Evolutionary conservation across 37 sponge, comb jelly and placozoan species (phyloP).

Genomic region (Spongilla lacustris): DNA sequence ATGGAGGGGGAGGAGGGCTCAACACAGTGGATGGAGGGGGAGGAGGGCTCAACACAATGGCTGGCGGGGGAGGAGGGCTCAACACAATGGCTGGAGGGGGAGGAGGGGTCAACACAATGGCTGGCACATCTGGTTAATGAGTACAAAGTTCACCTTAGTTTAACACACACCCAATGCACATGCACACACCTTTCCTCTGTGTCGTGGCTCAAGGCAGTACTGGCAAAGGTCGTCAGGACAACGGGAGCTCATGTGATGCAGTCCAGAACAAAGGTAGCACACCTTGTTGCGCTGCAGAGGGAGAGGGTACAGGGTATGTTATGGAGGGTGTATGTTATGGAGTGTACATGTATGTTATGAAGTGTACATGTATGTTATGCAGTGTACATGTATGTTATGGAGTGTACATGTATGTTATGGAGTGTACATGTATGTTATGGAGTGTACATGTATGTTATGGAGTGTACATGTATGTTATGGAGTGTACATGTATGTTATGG

Average conservation of each 20-base stretch:
- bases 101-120: too few species aligned
- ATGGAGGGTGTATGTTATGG: too few species aligned
- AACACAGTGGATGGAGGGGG: not conserved
- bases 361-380: too few species aligned
- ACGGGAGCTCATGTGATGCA: slow-evolving; percentile 25
- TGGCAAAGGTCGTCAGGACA: slow-evolving; percentile 39
- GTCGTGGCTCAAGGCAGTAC: slow-evolving; percentile 47
- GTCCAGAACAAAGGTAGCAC: slow-evolving; percentile 54
- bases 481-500: too few species aligned
- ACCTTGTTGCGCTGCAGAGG: slow-evolving; percentile 37
- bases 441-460: too few species aligned
- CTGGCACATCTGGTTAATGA: too few species aligned
- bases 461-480: too few species aligned
- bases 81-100: not conserved
- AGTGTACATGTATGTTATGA: too few species aligned
- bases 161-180: not conserved
- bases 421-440: too few species aligned
- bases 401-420: too few species aligned
- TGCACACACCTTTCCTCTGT: slow-evolving; percentile 36
- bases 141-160: not conserved
- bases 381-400: too few species aligned
- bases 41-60: slow-evolving; percentile 1
- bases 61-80: not conserved
- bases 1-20: not conserved
- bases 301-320: not conserved